Evolutionary conservation across 1,140 invertebrate species (phyloP).

Genomic region (Tetragonula clypearis): DNA sequence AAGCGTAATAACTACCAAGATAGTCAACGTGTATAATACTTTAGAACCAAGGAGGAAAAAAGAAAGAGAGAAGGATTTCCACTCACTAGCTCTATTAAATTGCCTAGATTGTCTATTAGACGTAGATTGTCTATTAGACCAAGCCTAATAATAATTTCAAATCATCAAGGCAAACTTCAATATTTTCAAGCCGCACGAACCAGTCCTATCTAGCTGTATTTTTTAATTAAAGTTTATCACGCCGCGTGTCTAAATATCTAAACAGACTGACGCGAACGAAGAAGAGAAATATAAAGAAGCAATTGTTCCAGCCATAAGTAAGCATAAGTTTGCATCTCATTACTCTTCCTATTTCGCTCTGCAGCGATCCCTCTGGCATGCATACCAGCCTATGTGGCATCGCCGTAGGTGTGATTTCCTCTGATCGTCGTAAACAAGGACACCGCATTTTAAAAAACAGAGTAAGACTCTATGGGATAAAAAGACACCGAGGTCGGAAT

Average conservation of each 20-base stretch:
- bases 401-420: constrained; percentile 58
- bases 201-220: not conserved
- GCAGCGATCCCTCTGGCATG: not conserved
- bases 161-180: not conserved
- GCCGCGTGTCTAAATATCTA: too few species aligned
- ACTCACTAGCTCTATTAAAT: not conserved
- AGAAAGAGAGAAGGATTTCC: not conserved
- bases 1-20: not conserved
- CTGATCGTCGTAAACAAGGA: constrained; percentile 55
- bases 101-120: not conserved
- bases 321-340: not conserved
- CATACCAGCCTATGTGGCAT: not conserved
- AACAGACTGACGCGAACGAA: not conserved
- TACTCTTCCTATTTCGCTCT: not conserved
- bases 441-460: constrained; percentile 55
- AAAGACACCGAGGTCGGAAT: constrained; percentile 63
- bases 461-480: constrained; percentile 55
- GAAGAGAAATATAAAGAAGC: not conserved
- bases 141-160: not conserved
- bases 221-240: too few species aligned
- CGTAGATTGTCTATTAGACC: too few species aligned
- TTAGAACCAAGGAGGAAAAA: not conserved
- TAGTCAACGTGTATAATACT: not conserved
- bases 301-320: not conserved
- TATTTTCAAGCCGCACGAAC: too few species aligned